Base-by-base conservation (phyloP, 2,888 invertebrate species). In the Pterobdella sp. region DNA sequence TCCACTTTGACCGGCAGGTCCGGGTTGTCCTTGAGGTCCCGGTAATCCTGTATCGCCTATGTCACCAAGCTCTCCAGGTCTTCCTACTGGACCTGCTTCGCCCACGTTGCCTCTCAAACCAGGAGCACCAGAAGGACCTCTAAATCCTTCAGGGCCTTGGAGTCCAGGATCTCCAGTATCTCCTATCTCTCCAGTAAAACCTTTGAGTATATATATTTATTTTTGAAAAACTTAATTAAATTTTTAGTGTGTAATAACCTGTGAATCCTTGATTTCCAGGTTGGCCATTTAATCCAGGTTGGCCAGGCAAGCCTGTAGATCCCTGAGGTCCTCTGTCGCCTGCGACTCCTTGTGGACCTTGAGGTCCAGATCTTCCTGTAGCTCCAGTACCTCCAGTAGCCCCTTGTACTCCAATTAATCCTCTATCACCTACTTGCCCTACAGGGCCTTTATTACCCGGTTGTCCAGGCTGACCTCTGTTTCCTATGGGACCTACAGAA, bases 351-450 rank as follows among this genome's bases (percentile, higher is more conserved):
- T 63, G 34, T 52, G 77, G 72, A 66, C 81, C 81, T 34, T 76
- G 52, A 7, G 74, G 73, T 37, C 81, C 81, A 37, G 75, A 73
- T 64, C 76, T 77, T 32, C 81, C 81, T 67, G 79, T 29, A 14
- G 34, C 35, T 37, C 74, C 74, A 26, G 68, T 35, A 1, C 31
- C 35, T 0, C 73, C 74, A n/a, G 52, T 1, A 22, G 72, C 26
- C 42, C 74, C 74, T 29, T n/a, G 22, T 36, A 42, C 35, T 34
- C 74, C 74, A 68, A 29, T 22, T 26, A 36, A n/a, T n/a, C 74
- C 74, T 22, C 42, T 29, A 10, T 35, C 29, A 29, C 74, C 74
- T 34, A n/a, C 63, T 36, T 35, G 64, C 26, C 74, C 74, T 26
- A n/a, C 49, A 26, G 32, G 37, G 18, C 74, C 74, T 14, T 67